phyloP scores from a whole-genome alignment of 2,888 invertebrate genomes.

The Eilema caniola region DNA sequence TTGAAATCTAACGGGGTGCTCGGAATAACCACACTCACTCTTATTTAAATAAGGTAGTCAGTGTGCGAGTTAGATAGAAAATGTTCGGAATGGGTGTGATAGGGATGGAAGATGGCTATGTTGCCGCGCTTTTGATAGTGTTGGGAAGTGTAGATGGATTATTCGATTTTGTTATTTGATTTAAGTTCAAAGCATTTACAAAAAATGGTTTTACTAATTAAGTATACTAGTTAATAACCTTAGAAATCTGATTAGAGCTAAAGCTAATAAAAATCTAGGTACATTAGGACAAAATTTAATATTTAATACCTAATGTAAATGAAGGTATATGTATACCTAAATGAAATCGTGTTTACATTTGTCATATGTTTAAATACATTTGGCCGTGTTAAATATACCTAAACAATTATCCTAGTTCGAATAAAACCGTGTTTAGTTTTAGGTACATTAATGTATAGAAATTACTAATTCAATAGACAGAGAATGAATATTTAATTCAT shows the following conservation, averaged over 20 bases:
- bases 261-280: background rate
- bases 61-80: conserved; percentile 70
- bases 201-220: background rate
- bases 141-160: conserved; percentile 58
- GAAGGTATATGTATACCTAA: conserved; percentile 12
- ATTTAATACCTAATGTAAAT: conserved; percentile 16
- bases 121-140: conserved; percentile 78
- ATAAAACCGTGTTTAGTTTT: conserved; percentile 15
- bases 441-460: conserved; percentile 18
- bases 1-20: conserved; percentile 55
- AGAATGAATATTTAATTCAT: conserved; percentile 44
- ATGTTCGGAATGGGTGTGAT: conserved; percentile 68
- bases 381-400: background rate
- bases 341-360: conserved; percentile 10
- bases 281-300: background rate
- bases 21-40: conserved; percentile 72
- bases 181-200: background rate
- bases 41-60: conserved; percentile 86
- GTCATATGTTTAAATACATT: conserved; percentile 8
- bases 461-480: conserved; percentile 32
- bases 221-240: background rate
- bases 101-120: conserved; percentile 71
- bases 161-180: conserved; percentile 21
- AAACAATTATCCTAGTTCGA: background rate
- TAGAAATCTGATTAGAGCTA: background rate